Evolutionary conservation across 2,888 invertebrate genomes (phyloP).

Genomic region (Ctenicera cuprea): DNA sequence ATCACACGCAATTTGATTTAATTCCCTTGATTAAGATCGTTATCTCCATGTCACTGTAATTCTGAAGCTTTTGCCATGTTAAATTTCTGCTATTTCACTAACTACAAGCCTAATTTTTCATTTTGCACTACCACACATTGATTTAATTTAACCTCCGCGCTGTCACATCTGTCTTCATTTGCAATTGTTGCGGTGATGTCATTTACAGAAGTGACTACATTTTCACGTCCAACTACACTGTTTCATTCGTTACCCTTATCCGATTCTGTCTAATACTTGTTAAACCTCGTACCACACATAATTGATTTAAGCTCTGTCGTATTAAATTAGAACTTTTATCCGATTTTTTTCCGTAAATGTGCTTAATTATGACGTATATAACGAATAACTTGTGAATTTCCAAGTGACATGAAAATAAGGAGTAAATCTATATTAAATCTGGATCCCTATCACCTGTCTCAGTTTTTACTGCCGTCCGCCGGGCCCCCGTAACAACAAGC

Average conservation of each 20-base stretch:
- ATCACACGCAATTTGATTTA: no score
- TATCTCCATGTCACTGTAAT: not conserved
- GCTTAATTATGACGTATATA: no score
- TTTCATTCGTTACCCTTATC: conserved; percentile 33
- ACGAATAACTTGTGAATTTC: no score
- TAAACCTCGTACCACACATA: conserved; percentile 31
- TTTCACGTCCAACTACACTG: conserved; percentile 44
- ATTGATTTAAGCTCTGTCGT: conserved; percentile 5
- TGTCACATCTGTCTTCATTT: conserved; percentile 51
- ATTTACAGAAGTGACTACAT: conserved; percentile 47
- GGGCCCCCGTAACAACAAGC: no score
- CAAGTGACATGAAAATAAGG: no score
- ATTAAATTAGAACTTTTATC: no score
- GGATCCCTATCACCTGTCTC: no score
- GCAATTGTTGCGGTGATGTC: conserved; percentile 45
- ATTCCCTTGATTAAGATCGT: not conserved
- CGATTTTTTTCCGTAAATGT: not conserved
- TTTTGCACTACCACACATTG: conserved; percentile 29
- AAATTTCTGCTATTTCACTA: not conserved
- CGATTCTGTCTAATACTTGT: conserved; percentile 31
- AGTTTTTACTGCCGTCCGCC: no score
- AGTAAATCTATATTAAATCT: no score
- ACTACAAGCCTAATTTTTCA: conserved; percentile 33
- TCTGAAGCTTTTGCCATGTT: not conserved
- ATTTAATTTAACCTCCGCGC: conserved; percentile 38